These are phyloP conservation scores for Cylindroiulus punctatus DNA, from an alignment of 2,888 invertebrate genomes.

Conservation along the genomic window DNA sequence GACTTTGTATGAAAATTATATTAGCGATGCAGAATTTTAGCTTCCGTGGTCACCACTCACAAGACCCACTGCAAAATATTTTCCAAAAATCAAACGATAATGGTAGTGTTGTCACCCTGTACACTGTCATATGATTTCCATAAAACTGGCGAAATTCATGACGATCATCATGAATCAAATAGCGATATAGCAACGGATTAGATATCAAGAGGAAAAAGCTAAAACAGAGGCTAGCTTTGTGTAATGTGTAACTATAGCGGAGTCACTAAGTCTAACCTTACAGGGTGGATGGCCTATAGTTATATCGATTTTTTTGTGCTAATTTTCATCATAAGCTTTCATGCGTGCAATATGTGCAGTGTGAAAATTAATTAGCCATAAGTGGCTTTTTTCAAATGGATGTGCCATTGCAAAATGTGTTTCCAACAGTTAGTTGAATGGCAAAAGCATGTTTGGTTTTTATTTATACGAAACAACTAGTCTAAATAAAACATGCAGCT, in stretches of 20 bases:
- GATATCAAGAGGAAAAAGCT: neutral
- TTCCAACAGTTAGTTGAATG: neutral
- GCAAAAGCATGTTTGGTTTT: neutral
- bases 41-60: too few relatives aligned
- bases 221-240: neutral
- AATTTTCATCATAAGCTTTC: neutral
- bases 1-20: too few relatives aligned
- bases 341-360: neutral
- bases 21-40: too few relatives aligned
- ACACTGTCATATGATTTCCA: neutral
- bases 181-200: neutral
- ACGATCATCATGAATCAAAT: neutral
- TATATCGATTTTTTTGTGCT: slow-evolving; percentile 16
- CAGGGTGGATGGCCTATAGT: slow-evolving; percentile 21
- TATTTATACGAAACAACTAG: neutral
- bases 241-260: neutral
- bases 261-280: neutral
- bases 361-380: neutral
- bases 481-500: neutral
- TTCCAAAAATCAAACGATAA: too few relatives aligned
- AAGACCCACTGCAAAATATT: too few relatives aligned
- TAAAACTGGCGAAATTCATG: neutral
- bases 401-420: neutral
- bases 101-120: too few relatives aligned
- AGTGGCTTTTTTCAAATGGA: neutral